These are phyloP conservation scores for Sparus aurata DNA, from an alignment of 2,797 vertebrate species.

Conservation along the genomic window DNA sequence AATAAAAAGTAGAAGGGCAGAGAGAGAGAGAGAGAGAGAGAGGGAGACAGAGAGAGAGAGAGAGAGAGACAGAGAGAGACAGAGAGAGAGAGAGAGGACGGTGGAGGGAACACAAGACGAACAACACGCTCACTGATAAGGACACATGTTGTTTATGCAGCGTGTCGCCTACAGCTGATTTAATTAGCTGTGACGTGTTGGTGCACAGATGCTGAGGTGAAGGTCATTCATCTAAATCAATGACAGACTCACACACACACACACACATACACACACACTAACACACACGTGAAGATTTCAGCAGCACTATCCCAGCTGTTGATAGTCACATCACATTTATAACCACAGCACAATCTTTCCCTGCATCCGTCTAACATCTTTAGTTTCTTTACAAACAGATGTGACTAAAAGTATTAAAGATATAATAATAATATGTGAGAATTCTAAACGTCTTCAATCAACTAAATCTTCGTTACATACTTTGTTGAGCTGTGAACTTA, in stretches of 20 bases:
- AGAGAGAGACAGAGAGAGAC: background rate
- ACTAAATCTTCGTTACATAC: too few species aligned
- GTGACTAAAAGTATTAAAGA: too few species aligned
- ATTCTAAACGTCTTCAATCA: too few species aligned
- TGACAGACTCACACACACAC: background rate
- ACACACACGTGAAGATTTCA: background rate
- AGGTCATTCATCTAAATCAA: slow-evolving; percentile 37
- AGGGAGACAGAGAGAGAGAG: background rate
- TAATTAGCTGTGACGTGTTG: slow-evolving; percentile 23
- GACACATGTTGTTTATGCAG: background rate
- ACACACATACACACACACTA: background rate
- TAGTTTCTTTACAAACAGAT: background rate
- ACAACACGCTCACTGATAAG: background rate
- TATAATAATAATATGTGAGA: too few species aligned
- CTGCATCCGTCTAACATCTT: too few species aligned
- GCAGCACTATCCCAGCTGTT: too few species aligned
- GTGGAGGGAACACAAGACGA: background rate
- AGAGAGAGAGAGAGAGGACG: background rate
- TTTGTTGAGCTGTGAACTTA: too few species aligned
- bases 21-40: background rate
- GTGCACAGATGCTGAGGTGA: slow-evolving; percentile 22
- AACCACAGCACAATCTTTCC: too few species aligned
- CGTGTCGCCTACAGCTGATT: slow-evolving; percentile 18
- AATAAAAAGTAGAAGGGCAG: background rate
- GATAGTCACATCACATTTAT: too few species aligned